A percentile compares a stretch with the other conserved stretches of the same genome.
phyloP scores from a whole-genome alignment of 1,140 invertebrate species.

The Schlechtendalia chinensis region DNA sequence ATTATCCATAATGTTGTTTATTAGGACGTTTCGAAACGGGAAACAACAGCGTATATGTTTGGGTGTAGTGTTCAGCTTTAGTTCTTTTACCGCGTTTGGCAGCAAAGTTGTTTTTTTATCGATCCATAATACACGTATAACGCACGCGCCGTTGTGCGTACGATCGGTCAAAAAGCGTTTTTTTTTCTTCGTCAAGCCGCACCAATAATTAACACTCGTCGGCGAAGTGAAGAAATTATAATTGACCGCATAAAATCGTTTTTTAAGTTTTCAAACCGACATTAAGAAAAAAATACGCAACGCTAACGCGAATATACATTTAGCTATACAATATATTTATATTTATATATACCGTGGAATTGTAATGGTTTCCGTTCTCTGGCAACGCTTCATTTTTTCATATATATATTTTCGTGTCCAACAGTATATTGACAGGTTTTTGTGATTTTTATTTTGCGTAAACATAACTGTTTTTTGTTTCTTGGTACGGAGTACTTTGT shows the following conservation, averaged over 20 bases:
- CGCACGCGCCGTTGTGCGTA: no score
- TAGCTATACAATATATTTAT: not conserved
- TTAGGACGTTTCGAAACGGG: not conserved
- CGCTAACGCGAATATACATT: not conserved
- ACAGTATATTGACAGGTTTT: slow-evolving; percentile 25
- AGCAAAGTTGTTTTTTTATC: not conserved
- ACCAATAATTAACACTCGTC: not conserved
- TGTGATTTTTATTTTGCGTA: not conserved
- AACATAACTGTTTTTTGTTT: slow-evolving; percentile 30
- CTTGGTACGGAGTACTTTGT: not conserved
- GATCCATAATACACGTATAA: not conserved
- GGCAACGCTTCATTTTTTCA: slow-evolving; percentile 1
- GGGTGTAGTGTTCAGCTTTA: not conserved
- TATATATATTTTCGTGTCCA: not conserved
- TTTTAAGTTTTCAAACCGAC: not conserved
- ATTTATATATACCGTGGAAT: not conserved
- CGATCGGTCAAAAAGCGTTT: not conserved
- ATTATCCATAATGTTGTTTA: not conserved
- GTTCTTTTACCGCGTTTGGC: not conserved
- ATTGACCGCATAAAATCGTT: slow-evolving; percentile 6
- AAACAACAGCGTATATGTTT: not conserved
- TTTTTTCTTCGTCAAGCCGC: not conserved
- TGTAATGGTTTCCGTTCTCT: not conserved
- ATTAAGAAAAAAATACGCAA: not conserved
- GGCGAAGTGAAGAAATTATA: not conserved